Percentiles rank a stretch among this genome's conserved stretches.
Evolutionary conservation across 2,797 vertebrate species (phyloP).

Genomic region (Epinephelus malabaricus): DNA sequence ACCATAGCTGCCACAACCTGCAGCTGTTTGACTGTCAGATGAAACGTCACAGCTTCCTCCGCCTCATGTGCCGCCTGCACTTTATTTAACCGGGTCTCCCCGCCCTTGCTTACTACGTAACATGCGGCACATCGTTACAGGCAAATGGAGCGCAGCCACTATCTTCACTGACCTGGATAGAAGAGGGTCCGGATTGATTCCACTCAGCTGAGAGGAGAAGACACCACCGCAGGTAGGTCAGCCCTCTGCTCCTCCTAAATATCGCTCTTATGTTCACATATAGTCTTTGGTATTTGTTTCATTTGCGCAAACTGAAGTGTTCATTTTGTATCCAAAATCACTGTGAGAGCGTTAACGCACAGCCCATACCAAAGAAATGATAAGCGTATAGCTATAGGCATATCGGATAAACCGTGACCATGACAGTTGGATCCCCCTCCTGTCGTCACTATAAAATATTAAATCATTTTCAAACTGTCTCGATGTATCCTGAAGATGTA

Average conservation of each 20-base stretch:
- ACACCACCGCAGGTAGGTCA: not conserved
- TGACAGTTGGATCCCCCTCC: not conserved
- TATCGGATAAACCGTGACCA: not conserved
- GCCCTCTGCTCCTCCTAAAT: not conserved
- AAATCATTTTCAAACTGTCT: not conserved
- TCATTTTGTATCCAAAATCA: not conserved
- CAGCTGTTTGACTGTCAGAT: not conserved
- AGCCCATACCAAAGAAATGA: not conserved
- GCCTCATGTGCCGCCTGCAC: not conserved
- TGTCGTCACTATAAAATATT: not conserved
- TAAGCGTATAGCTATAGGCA: not conserved
- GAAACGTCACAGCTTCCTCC: not conserved
- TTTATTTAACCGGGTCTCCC: not conserved
- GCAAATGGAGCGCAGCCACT: not conserved
- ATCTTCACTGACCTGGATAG: slow-evolving; percentile 2
- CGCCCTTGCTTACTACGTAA: slow-evolving; percentile 41
- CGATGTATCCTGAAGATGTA: not conserved
- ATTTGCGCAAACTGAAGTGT: not conserved
- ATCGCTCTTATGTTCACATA: not conserved
- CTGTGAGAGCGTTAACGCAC: not conserved
- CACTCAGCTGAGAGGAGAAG: not conserved
- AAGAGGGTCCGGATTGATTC: not conserved
- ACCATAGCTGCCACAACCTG: not conserved
- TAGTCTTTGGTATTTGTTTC: not conserved
- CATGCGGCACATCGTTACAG: slow-evolving; percentile 33